A percentile compares a stretch with the other conserved stretches of the same genome.
These are phyloP conservation scores for Hozukius guyotensis DNA, from an alignment of 2,797 vertebrate genomes.

Conservation along the genomic window DNA sequence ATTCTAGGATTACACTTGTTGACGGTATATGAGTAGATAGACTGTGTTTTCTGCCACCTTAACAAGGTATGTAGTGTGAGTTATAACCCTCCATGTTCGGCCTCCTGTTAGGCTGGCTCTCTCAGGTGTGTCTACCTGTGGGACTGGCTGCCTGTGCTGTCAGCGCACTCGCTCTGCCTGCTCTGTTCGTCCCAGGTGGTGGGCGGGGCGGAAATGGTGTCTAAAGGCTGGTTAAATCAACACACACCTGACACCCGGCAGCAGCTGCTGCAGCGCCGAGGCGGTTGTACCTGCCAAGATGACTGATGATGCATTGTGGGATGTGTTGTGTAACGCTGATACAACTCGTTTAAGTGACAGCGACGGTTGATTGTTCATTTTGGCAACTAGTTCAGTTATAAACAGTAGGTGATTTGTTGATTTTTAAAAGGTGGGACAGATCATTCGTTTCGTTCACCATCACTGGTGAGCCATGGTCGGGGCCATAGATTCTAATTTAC, in stretches of 20 bases:
- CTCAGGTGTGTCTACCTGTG: constrained; percentile 73
- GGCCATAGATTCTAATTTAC: too few species aligned
- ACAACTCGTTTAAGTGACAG: not conserved
- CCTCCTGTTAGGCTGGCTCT: constrained; percentile 47
- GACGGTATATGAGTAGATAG: too few species aligned
- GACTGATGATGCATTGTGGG: not conserved
- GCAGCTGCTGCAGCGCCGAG: constrained; percentile 6
- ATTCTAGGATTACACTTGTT: not conserved
- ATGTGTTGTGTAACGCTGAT: not conserved
- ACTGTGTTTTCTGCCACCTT: not conserved
- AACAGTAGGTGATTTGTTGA: too few species aligned
- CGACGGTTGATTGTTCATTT: not conserved
- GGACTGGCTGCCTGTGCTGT: constrained; percentile 45
- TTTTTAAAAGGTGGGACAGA: too few species aligned
- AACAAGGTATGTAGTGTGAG: not conserved
- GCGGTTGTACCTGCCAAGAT: not conserved
- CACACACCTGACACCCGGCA: constrained; percentile 37
- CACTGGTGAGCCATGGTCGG: too few species aligned
- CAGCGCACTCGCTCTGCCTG: constrained; percentile 31
- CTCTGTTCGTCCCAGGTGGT: constrained; percentile 41
- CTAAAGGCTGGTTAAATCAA: constrained; percentile 5
- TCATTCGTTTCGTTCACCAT: too few species aligned
- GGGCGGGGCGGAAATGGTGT: constrained; percentile 37
- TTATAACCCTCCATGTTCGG: not conserved
- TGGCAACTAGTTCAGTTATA: not conserved